Base-by-base conservation (phyloP, 2,113 vertebrate genomes). In the Struthidea cinerea region DNA sequence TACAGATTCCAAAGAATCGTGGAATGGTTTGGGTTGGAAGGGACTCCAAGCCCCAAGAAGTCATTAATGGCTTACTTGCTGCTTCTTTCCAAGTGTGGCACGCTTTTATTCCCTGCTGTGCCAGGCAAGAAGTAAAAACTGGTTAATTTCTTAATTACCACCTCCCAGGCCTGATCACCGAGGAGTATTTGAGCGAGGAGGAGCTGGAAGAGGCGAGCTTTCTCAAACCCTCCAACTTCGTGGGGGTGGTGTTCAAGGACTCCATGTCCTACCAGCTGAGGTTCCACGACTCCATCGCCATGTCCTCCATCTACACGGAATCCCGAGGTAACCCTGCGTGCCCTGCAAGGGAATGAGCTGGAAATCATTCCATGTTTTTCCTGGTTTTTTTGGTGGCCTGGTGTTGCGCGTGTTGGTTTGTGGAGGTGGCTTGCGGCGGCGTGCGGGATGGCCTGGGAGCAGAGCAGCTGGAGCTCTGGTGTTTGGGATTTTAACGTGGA, bases 211-310 rank as follows among this genome's bases (percentile, higher is more conserved):
- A 96, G 39, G 95, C 98, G 10, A 97, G 97, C 64, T n/a, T 92
- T 30, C 94, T 89, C 35, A 97, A 97, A 17, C 39, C 90, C 44
- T 82, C 71, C 7, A 94, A 59, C 49, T 98, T 98, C 1, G 97
- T 98, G 47, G 98, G 98, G 1, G 74, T 98, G 3, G 94, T 98
- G 81, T 98, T 98, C 94, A 98, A 90, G 59, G 97, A 97, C 17
- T 52, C 94, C 69, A 94, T 97, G 98, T 98, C 98, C 90, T 98
- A 98, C 35, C 97, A 98, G 88, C 98, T 98, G 37, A 92, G 97
- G 23, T 98, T 98, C 59, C 98, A 92, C 7, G 95, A 97, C 49
- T 88, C 90, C 4, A 64, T 98, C 5, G 97, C 98, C 10, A 96
- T 97, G 53, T 94, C 98, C 84, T 95, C 97, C 71, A 13, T 97